Percentiles rank a stretch among this genome's conserved stretches.
phyloP scores from a whole-genome alignment of 2,797 vertebrate species.

The Acipenser transmontanus region DNA sequence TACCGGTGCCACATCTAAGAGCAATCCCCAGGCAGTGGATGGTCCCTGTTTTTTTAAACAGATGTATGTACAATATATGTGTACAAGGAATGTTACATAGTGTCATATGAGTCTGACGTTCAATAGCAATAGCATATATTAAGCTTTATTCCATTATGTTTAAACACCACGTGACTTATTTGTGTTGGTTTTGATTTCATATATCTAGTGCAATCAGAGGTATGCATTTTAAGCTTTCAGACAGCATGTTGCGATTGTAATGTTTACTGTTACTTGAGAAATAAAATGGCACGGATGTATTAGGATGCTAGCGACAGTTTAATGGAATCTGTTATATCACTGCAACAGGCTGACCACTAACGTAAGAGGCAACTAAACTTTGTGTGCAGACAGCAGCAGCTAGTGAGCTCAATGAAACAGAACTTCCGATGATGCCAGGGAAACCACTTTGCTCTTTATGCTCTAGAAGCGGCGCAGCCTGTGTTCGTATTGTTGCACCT shows the following conservation, averaged over 20 bases:
- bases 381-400: neutral
- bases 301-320: too few relatives aligned
- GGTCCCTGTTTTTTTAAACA: neutral
- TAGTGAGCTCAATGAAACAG: neutral
- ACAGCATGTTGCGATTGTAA: too few relatives aligned
- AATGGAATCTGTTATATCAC: neutral
- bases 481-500: conserved; percentile 62
- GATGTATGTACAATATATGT: too few relatives aligned
- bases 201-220: too few relatives aligned
- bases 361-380: neutral
- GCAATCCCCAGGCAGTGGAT: conserved; percentile 2
- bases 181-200: too few relatives aligned
- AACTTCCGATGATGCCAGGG: neutral
- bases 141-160: too few relatives aligned
- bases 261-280: too few relatives aligned
- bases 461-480: conserved; percentile 48
- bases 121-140: neutral
- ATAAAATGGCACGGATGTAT: too few relatives aligned
- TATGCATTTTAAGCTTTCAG: too few relatives aligned
- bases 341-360: neutral
- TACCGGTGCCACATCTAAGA: neutral
- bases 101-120: too few relatives aligned
- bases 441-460: neutral
- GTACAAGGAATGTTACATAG: too few relatives aligned
- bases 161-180: too few relatives aligned